Evolutionary conservation across 2,888 invertebrate genomes (phyloP), one percentile per base, ranked within the genome.

Genomic region (Diadegma fenestrale): DNA sequence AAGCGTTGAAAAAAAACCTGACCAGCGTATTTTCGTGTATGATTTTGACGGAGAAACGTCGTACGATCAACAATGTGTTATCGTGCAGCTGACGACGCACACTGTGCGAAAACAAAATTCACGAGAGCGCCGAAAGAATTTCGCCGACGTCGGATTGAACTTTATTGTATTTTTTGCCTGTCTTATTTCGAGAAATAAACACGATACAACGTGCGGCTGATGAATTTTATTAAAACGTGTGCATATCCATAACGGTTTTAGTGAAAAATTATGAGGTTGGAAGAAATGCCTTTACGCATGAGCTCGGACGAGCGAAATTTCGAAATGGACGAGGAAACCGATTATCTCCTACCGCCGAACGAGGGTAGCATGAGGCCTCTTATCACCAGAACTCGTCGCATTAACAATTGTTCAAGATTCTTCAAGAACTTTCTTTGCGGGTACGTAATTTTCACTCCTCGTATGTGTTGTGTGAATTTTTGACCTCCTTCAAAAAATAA

Each of bases 241-340:
- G n/a, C n/a, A 69, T 14, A 61, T 41, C 26, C 6, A 14, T 14
- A 10, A 37, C 30, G 12, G 17, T 41, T 58, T 14, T 68, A 26
- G 43, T 43, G 43, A 61, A 80, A 80, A 64, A 76, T 77, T 86
- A 93, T 94, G 93, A 92, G 93, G 91, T 89, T 94, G 88, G 93
- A 94, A 87, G 93, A 94, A 87, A 91, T 93, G 93, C 93, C 93
- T 87, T 82, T 93, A 85, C 90, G 92, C 82, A 89, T 93, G 51
- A 93, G 92, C 88, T 87, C 93, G 61, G 94, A 94, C 68, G 94
- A 94, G 89, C 92, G 91, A 87, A 92, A 93, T 88, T 94, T 94
- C 89, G 94, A 94, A 89, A 93, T 94, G 94, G 94, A 93, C 86
- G 94, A 94, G 80, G 94, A 94, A 84, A 93, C 94, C 0, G 94